These are phyloP conservation scores for Dasysyrphus tricinctus DNA, from an alignment of 2,888 invertebrate species.

Conservation along the genomic window DNA sequence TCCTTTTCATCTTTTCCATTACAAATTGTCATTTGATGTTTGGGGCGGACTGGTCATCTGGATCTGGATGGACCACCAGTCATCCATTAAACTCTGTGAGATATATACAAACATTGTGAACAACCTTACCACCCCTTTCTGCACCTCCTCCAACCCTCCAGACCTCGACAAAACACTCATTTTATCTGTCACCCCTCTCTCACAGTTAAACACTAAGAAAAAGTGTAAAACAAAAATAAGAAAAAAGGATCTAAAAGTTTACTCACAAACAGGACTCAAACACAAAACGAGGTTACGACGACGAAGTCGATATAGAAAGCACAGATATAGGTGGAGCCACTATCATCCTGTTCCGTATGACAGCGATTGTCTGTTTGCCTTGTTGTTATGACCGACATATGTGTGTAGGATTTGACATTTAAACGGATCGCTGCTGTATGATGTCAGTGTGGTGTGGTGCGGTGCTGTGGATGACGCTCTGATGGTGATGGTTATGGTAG, in stretches of 20 bases:
- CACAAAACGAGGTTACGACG: slow-evolving; percentile 64
- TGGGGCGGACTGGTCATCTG: slow-evolving; percentile 43
- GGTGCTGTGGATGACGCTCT: neutral
- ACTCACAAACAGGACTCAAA: slow-evolving; percentile 49
- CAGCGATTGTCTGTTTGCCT: slow-evolving; percentile 74
- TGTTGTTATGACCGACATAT: slow-evolving; percentile 75
- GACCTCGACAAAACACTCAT: slow-evolving; percentile 48
- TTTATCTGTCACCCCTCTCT: slow-evolving; percentile 54
- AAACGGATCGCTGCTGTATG: slow-evolving; percentile 72
- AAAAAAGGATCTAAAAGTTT: slow-evolving; percentile 31
- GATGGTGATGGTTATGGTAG: neutral
- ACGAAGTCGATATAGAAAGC: slow-evolving; percentile 10
- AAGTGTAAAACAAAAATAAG: slow-evolving; percentile 24
- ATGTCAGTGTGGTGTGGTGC: slow-evolving; percentile 37
- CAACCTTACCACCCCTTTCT: neutral
- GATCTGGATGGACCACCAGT: slow-evolving; percentile 38
- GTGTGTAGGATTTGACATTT: slow-evolving; percentile 73
- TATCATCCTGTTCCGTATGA: slow-evolving; percentile 70
- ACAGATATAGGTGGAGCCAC: slow-evolving; percentile 37
- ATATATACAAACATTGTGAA: slow-evolving; percentile 33
- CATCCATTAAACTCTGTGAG: slow-evolving; percentile 59
- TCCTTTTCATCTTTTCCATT: slow-evolving; percentile 69
- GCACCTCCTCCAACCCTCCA: neutral
- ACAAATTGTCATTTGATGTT: slow-evolving; percentile 72
- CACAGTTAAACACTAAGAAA: slow-evolving; percentile 44